These are phyloP conservation scores for Folsomia candida DNA, from an alignment of 2,888 invertebrate species.

Conservation along the genomic window DNA sequence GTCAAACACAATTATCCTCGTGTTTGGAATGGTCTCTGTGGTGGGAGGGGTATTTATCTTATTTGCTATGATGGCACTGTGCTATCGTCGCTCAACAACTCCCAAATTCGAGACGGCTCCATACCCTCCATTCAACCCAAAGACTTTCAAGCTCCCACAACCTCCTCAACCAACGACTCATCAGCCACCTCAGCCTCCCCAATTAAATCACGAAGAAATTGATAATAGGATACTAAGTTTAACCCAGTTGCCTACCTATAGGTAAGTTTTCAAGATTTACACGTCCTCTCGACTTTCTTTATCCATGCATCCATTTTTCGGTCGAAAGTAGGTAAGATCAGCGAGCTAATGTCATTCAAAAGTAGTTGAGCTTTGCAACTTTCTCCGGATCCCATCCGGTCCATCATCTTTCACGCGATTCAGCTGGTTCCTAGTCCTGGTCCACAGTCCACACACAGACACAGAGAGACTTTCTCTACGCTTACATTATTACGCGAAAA, in stretches of 20 bases:
- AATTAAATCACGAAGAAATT: conserved; percentile 59
- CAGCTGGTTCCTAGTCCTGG: not conserved
- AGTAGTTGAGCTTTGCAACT: conserved; percentile 5
- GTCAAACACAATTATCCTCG: conserved; percentile 96
- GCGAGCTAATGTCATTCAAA: conserved; percentile 8
- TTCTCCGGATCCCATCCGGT: not conserved
- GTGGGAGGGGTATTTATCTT: conserved; percentile 98
- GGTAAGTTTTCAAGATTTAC: conserved; percentile 49
- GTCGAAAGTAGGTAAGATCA: not conserved
- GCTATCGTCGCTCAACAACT: conserved; percentile 66
- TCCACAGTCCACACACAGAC: too few relatives aligned
- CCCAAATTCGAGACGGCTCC: conserved; percentile 46
- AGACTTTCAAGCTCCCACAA: conserved; percentile 45
- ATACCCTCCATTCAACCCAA: conserved; percentile 49
- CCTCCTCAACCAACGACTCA: conserved; percentile 27
- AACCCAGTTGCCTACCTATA: conserved; percentile 64
- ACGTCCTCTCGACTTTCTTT: not conserved
- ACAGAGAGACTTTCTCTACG: not conserved
- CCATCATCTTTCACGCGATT: not conserved
- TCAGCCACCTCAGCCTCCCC: conserved; percentile 37
- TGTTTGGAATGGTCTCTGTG: conserved; percentile 96
- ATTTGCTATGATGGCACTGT: conserved; percentile 98
- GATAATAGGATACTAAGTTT: conserved; percentile 78
- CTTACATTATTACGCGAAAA: not conserved
- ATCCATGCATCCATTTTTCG: not conserved